Base-by-base conservation (phyloP, 2,888 invertebrate species). In the Drosophila affinis region DNA sequence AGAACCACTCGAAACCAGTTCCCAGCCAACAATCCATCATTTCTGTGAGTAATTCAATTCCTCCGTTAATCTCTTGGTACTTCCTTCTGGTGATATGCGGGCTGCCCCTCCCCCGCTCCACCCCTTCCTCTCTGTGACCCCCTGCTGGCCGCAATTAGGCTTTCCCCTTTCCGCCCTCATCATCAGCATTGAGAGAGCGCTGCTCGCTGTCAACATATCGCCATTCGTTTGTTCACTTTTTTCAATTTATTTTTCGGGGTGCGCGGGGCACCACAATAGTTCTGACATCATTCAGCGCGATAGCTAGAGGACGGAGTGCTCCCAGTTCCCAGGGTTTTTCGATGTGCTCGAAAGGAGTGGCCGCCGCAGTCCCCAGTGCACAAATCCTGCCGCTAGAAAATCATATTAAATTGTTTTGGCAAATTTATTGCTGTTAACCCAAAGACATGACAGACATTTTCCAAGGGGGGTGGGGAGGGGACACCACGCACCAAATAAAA, bases 401-500 rank as follows among this genome's bases (percentile, higher is more conserved):
- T 78, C 85, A 68, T 83, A 83, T 83, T 79, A 84, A 87, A 83
- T 77, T 82, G 81, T 86, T 79, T 76, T 82, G 82, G 69, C 72
- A 80, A 81, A 84, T 87, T 84, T 87, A 84, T 84, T 84, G 81
- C 87, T 78, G 79, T 79, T 78, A 79, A 72, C 57, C 84, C 68
- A 76, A 72, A 76, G 78, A 81, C 87, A 67, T 87, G 83, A 87
- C 87, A 87, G 84, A 75, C 39, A 39, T 39, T 39, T 72, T 72
- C 71, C 64, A 67, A 64, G 5, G 27, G 17, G 9, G 45, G 7
- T 0, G 24, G 1, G 27, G 27, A 7, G 7, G 18, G 17, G 46
- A 52, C 54, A 46, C 51, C 61, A 76, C 52, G 75, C 80, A 81
- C 82, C 85, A 76, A 77, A 71, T 44, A n/a, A 49, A 55, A 78